Evolutionary conservation across 2,888 invertebrate genomes (phyloP).

Genomic region (Xanthorhoe designata): DNA sequence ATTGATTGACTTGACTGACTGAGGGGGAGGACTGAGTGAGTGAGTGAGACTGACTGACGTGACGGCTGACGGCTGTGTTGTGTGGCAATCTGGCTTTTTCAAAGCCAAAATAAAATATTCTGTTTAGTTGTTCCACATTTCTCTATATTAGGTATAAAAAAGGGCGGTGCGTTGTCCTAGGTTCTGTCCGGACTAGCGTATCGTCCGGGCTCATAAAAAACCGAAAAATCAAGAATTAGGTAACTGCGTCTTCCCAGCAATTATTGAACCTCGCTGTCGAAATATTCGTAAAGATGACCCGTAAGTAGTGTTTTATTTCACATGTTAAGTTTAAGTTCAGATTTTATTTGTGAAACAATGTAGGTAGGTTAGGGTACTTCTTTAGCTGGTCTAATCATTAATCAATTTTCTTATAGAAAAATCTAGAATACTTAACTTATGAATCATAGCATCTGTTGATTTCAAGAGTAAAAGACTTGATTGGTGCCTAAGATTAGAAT

Average conservation of each 20-base stretch:
- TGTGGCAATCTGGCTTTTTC: conserved; percentile 14
- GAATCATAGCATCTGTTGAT: background rate
- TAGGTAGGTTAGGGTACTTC: background rate
- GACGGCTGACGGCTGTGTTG: background rate
- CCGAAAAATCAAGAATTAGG: conserved; percentile 44
- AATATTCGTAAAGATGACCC: conserved; percentile 73
- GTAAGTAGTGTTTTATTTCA: conserved; percentile 65
- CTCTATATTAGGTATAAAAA: conserved; percentile 66
- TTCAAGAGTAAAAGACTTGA: background rate
- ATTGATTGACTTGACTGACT: too few relatives aligned
- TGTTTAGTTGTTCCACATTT: conserved; percentile 74
- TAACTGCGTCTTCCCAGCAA: conserved; percentile 53
- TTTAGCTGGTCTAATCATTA: background rate
- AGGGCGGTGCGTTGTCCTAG: conserved; percentile 85
- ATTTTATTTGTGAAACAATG: background rate
- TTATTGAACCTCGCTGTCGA: conserved; percentile 52
- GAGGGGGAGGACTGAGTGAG: too few relatives aligned
- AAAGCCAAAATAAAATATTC: conserved; percentile 52
- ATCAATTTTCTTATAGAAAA: background rate
- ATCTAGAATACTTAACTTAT: background rate
- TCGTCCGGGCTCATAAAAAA: conserved; percentile 72
- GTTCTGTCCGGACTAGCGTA: conserved; percentile 85
- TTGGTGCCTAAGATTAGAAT: too few relatives aligned
- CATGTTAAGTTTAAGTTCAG: background rate
- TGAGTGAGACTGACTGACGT: conserved; percentile 12